phyloP scores from a whole-genome alignment of 2,888 invertebrate genomes.

The Noctuana brunneofusca region DNA sequence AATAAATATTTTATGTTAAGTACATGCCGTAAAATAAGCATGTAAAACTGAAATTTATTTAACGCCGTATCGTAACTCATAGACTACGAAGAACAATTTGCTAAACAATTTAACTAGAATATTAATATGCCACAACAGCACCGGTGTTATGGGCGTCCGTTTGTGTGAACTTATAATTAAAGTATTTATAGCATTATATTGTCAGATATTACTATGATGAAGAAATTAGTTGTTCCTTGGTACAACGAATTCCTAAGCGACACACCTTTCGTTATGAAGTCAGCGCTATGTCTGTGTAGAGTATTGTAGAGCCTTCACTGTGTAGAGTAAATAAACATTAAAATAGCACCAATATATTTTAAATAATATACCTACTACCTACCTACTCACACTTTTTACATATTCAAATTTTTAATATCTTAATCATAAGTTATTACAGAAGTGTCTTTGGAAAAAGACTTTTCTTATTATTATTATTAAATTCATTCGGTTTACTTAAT shows the following conservation, averaged over 20 bases:
- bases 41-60: neutral
- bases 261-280: conserved; percentile 76
- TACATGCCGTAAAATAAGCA: neutral
- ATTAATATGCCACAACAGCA: conserved; percentile 5
- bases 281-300: conserved; percentile 52
- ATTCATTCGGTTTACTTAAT: neutral
- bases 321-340: conserved; percentile 36
- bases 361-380: neutral
- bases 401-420: no score
- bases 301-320: conserved; percentile 39
- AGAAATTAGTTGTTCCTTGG: conserved; percentile 47
- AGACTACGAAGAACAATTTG: conserved; percentile 3
- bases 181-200: conserved; percentile 35
- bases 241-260: conserved; percentile 61
- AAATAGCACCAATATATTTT: neutral
- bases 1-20: neutral
- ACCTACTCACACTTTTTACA: no score
- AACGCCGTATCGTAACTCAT: neutral
- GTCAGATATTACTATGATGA: conserved; percentile 35
- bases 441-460: no score
- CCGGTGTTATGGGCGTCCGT: conserved; percentile 16
- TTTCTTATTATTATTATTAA: neutral
- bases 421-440: no score
- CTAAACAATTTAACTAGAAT: conserved; percentile 19
- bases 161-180: conserved; percentile 39